Conservation (phyloP, 2,113 vertebrate genomes). For the Paradisaea rubra region DNA sequence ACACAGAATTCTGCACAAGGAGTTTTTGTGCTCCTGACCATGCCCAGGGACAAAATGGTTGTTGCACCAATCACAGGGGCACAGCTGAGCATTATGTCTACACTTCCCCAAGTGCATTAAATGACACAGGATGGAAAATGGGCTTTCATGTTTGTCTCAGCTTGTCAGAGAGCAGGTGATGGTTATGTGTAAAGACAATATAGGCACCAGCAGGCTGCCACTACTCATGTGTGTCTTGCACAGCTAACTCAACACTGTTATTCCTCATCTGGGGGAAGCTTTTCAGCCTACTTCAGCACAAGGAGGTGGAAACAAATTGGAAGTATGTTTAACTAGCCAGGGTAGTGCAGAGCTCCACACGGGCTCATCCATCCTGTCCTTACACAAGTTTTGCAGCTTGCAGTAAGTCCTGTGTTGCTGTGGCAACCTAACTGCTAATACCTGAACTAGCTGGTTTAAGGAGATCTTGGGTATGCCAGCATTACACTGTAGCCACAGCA, state of each 20-base stretch:
- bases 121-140: neutral
- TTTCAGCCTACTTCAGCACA: neutral
- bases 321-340: neutral
- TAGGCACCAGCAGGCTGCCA: neutral
- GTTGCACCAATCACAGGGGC: neutral
- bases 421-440: slow-evolving; percentile 4
- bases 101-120: neutral
- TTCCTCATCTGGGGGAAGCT: neutral
- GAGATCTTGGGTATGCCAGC: neutral
- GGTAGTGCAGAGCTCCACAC: neutral
- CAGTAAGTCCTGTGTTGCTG: neutral
- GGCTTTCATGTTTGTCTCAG: neutral
- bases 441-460: neutral
- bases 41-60: neutral
- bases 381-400: neutral
- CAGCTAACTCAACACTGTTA: neutral
- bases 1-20: neutral
- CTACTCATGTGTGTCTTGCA: neutral
- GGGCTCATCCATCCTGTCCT: neutral
- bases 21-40: neutral
- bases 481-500: neutral
- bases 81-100: neutral
- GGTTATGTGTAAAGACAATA: neutral
- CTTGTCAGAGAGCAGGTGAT: neutral
- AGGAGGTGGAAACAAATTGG: neutral